A percentile compares a stretch with the other conserved stretches of the same genome.
phyloP scores from a whole-genome alignment of 2,797 vertebrate species.

The Megalops cyprinoides region DNA sequence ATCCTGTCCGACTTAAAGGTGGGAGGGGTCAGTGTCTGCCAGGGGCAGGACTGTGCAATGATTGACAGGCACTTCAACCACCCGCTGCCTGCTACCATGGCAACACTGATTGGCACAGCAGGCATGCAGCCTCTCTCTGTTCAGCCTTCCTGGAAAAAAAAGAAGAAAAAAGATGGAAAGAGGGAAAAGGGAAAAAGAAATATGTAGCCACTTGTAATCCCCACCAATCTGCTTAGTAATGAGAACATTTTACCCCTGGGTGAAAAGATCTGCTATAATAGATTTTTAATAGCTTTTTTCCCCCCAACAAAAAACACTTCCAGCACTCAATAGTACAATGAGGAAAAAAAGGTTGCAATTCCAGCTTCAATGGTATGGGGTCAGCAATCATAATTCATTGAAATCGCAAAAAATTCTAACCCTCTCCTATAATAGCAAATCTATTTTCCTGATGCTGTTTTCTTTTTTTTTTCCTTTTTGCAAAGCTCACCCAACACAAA shows the following conservation, averaged over 20 bases:
- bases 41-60: conserved; percentile 46
- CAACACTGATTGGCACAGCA: conserved; percentile 68
- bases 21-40: conserved; percentile 27
- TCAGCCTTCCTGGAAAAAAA: conserved; percentile 46
- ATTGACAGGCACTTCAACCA: conserved; percentile 63
- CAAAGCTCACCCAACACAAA: conserved; percentile 45
- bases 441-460: conserved; percentile 41
- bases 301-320: conserved; percentile 58
- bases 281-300: conserved; percentile 71
- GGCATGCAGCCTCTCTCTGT: conserved; percentile 52
- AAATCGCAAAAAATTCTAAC: conserved; percentile 52
- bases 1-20: conserved; percentile 27
- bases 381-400: conserved; percentile 64
- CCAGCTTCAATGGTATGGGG: conserved; percentile 60
- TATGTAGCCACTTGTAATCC: conserved; percentile 64
- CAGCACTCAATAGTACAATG: conserved; percentile 59
- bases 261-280: conserved; percentile 73
- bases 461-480: conserved; percentile 31
- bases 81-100: conserved; percentile 63
- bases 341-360: conserved; percentile 56
- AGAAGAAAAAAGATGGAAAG: conserved; percentile 44
- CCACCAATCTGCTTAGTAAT: conserved; percentile 68
- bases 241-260: conserved; percentile 67
- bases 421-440: conserved; percentile 49
- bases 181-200: conserved; percentile 56